Evolutionary conservation across 2,888 invertebrate species (phyloP), one percentile per base, ranked within the genome.

Genomic region (Cataglyphis altisquamis): DNA sequence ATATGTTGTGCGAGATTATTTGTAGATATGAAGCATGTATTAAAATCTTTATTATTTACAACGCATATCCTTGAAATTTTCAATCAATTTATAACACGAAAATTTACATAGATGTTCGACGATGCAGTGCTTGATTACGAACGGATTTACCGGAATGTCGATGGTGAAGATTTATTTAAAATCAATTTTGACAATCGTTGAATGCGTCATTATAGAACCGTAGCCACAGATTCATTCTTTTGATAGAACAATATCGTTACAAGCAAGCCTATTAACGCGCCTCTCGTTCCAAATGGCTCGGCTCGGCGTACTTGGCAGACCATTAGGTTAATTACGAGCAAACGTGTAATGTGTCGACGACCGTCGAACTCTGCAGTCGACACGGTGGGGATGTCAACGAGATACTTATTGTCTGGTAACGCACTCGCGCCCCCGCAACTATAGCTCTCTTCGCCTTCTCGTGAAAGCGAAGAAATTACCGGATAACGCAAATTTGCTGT

Each of bases 261-360:
- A 45, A 3, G 48, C 36, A 25, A 25, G 21, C 48, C 32, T 70
- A 70, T 80, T 62, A 80, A 62, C 12, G 18, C 55, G 25, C 1
- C 12, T 86, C 18, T 75, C 68, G 72, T 86, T 83, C 80, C 45
- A 74, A 88, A 86, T 80, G 80, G 78, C 82, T 57, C 75, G 81
- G 21, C 77, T 57, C 32, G 36, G 45, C 15, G 36, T 39, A 77
- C 25, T 77, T 55, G 39, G 68, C 80, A 72, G 70, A 72, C 82
- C 85, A 85, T 89, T 89, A 89, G 84, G 84, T 85, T 89, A 89
- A 87, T 83, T 89, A 85, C 84, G 70, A 66, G 85, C 85, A 89
- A 89, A 89, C 84, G 85, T 82, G 85, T 82, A 84, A 78, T 70
- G 15, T 48, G 82, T 73, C 78, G 73, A 87, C 84, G 60, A 80